Evolutionary conservation across 1,140 invertebrate genomes (phyloP).

Genomic region (Ylistrum balloti): DNA sequence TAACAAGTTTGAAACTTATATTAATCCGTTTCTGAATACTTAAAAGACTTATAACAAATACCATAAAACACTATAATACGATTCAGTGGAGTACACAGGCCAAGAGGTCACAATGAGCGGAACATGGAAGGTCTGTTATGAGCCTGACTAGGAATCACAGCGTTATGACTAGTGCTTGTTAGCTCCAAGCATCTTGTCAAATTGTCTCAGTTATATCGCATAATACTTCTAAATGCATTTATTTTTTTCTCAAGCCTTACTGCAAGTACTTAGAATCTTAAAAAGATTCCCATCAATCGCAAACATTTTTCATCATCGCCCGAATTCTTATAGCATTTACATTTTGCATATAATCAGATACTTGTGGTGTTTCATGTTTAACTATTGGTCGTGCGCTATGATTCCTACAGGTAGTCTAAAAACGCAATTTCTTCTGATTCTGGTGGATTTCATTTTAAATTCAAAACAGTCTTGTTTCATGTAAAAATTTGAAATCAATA

Average conservation of each 20-base stretch:
- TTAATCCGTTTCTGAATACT: not conserved
- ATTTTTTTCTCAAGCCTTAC: not conserved
- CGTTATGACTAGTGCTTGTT: not conserved
- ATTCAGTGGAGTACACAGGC: not conserved
- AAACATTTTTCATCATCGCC: not conserved
- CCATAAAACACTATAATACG: not conserved
- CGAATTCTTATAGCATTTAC: constrained; percentile 34
- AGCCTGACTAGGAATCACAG: not conserved
- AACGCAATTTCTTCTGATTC: not conserved
- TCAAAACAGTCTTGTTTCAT: no score
- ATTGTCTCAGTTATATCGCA: no score
- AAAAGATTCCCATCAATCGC: not conserved
- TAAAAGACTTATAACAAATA: not conserved
- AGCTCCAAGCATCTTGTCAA: not conserved
- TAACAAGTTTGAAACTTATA: not conserved
- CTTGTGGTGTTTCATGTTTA: not conserved
- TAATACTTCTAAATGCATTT: not conserved
- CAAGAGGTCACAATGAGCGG: not conserved
- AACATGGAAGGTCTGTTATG: no score
- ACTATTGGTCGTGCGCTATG: not conserved
- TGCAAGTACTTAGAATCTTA: not conserved
- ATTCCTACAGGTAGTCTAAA: constrained; percentile 18
- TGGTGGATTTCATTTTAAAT: not conserved
- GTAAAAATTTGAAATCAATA: no score
- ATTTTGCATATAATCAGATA: constrained; percentile 40